Conservation (phyloP, 2,888 invertebrate genomes). For the Caenorhabditis panamensis region DNA sequence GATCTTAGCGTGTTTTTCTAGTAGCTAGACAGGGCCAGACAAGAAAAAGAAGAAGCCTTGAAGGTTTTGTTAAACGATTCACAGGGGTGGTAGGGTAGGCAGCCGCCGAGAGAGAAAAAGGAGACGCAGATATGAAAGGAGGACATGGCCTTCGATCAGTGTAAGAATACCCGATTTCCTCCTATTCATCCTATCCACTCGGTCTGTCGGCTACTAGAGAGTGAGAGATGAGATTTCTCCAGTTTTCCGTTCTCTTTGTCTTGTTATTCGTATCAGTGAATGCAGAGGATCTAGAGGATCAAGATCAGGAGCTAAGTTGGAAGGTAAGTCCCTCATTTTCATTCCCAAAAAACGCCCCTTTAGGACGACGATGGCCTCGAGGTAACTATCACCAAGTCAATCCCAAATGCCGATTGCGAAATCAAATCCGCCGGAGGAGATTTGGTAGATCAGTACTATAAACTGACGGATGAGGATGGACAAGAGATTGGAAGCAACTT, state of each 20-base stretch:
- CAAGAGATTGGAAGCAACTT: slow-evolving; percentile 78
- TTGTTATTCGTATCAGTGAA: not conserved
- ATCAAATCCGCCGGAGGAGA: slow-evolving; percentile 60
- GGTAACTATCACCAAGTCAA: slow-evolving; percentile 44
- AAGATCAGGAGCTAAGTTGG: too few species aligned
- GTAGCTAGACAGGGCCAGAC: too few species aligned
- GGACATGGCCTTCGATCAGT: slow-evolving; percentile 54
- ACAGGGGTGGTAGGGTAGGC: too few species aligned
- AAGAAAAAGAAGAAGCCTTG: too few species aligned
- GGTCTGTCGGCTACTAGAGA: slow-evolving; percentile 1
- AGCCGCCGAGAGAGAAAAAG: too few species aligned
- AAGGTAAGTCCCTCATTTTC: too few species aligned
- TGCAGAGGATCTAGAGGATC: not conserved
- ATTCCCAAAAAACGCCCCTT: not conserved
- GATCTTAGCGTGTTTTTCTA: too few species aligned
- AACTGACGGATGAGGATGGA: slow-evolving; percentile 74
- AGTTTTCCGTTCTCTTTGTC: not conserved
- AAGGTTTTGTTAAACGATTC: slow-evolving; percentile 29
- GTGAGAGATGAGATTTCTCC: not conserved
- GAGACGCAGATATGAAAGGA: slow-evolving; percentile 43
- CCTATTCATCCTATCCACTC: not conserved
- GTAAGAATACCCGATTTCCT: slow-evolving; percentile 30
- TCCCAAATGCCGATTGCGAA: slow-evolving; percentile 27
- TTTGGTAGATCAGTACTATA: slow-evolving; percentile 75
- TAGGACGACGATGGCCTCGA: slow-evolving; percentile 57